These are phyloP conservation scores for Clostera curtula DNA, from an alignment of 2,888 invertebrate species.

Conservation along the genomic window DNA sequence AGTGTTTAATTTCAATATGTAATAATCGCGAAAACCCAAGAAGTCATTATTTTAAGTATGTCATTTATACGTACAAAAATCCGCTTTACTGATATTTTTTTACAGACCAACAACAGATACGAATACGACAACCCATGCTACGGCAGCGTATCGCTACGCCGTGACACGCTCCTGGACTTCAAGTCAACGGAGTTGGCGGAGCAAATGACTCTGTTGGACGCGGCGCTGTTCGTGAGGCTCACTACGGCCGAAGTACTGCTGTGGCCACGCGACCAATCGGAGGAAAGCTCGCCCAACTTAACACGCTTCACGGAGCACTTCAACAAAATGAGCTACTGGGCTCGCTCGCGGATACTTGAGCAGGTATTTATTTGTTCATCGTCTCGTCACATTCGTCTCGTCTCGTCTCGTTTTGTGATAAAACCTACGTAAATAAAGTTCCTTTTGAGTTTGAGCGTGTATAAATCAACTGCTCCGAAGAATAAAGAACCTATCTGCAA, in stretches of 20 bases:
- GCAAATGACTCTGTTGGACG: conserved; percentile 98
- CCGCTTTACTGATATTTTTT: too few relatives aligned
- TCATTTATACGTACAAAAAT: too few relatives aligned
- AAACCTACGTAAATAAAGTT: too few relatives aligned
- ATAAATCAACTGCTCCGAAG: too few relatives aligned
- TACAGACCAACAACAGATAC: conserved; percentile 54
- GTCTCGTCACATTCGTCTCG: too few relatives aligned
- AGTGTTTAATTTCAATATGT: too few relatives aligned
- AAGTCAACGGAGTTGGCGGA: conserved; percentile 97
- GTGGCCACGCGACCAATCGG: conserved; percentile 98
- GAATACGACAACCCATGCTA: conserved; percentile 61
- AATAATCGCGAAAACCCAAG: too few relatives aligned
- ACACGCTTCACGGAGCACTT: conserved; percentile 99
- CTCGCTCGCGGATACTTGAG: conserved; percentile 93
- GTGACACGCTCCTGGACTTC: conserved; percentile 87
- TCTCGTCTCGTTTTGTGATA: too few relatives aligned
- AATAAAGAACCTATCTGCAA: too few relatives aligned
- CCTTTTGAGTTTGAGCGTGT: too few relatives aligned
- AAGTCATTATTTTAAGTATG: too few relatives aligned
- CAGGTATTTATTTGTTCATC: conserved; percentile 73
- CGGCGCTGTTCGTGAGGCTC: conserved; percentile 95
- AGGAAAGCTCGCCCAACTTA: conserved; percentile 96
- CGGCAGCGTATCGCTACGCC: conserved; percentile 57
- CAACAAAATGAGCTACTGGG: conserved; percentile 99
- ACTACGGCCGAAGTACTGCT: conserved; percentile 97